Conservation (phyloP, 1,140 invertebrate genomes). For the Ooceraea biroi region DNA sequence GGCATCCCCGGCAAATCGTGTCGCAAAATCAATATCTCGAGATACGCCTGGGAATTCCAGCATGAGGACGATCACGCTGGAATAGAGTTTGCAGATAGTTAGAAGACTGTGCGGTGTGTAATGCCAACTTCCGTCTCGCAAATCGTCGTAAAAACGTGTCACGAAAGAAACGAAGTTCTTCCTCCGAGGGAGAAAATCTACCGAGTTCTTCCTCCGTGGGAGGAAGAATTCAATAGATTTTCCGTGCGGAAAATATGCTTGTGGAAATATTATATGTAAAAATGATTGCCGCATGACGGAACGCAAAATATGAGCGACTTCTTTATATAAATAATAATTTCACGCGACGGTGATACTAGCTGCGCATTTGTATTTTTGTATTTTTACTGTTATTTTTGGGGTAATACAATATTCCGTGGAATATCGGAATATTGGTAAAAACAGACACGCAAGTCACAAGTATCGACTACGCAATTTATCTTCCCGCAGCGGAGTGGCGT, state of each 20-base stretch:
- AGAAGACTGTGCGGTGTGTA: conserved; percentile 19
- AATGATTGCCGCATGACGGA: conserved; percentile 1
- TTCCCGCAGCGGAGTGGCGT: conserved; percentile 39
- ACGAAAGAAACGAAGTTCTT: background rate
- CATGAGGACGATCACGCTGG: conserved; percentile 53
- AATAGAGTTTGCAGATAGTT: conserved; percentile 64
- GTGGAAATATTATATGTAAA: background rate
- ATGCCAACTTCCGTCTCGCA: conserved; percentile 13
- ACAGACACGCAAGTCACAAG: conserved; percentile 2
- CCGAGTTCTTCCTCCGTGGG: too few species aligned
- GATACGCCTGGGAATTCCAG: conserved; percentile 29
- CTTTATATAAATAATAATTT: conserved; percentile 7
- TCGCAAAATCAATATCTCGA: conserved; percentile 72
- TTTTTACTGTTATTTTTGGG: conserved; percentile 29
- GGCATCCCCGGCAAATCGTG: conserved; percentile 63
- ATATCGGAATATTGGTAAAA: conserved; percentile 58
- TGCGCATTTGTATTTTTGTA: background rate
- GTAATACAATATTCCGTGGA: conserved; percentile 30
- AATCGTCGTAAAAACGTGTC: conserved; percentile 9
- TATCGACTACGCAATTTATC: conserved; percentile 38
- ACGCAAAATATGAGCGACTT: conserved; percentile 3
- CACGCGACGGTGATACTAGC: background rate
- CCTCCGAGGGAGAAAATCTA: too few species aligned
- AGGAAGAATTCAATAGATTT: background rate
- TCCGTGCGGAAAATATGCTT: conserved; percentile 8